phyloP scores from a whole-genome alignment of 1,140 invertebrate species.

The Arion vulgaris region DNA sequence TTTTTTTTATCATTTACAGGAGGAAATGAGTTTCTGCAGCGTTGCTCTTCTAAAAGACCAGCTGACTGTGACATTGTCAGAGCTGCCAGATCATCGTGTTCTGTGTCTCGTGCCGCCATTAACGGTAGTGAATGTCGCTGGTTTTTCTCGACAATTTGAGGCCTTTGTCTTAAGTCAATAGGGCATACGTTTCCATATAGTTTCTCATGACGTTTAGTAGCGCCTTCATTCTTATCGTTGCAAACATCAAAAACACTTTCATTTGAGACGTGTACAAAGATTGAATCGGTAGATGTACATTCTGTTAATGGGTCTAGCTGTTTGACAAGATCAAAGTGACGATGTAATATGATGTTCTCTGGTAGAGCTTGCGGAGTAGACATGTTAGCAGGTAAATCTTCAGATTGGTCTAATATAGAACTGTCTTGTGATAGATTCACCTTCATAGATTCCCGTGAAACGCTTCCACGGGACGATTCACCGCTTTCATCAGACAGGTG shows the following conservation, averaged over 20 bases:
- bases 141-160: background rate
- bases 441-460: slow-evolving; percentile 33
- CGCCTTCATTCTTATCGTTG: background rate
- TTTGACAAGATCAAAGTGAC: background rate
- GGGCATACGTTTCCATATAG: background rate
- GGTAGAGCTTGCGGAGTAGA: background rate
- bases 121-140: background rate
- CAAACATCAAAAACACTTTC: slow-evolving; percentile 8
- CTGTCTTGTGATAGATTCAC: slow-evolving; percentile 36
- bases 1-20: background rate
- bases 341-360: background rate
- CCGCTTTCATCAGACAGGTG: background rate
- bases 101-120: background rate
- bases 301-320: slow-evolving; percentile 10
- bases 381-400: background rate
- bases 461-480: slow-evolving; percentile 21
- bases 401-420: slow-evolving; percentile 11
- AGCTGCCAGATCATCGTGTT: background rate
- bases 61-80: slow-evolving; percentile 7
- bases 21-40: background rate
- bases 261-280: slow-evolving; percentile 13
- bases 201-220: background rate
- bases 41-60: background rate
- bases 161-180: slow-evolving; percentile 9
- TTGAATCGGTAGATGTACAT: slow-evolving; percentile 23